A percentile compares a stretch with the other conserved stretches of the same genome.
Evolutionary conservation across 2,888 invertebrate species (phyloP).

Genomic region (Cataglyphis rosenhaueri): DNA sequence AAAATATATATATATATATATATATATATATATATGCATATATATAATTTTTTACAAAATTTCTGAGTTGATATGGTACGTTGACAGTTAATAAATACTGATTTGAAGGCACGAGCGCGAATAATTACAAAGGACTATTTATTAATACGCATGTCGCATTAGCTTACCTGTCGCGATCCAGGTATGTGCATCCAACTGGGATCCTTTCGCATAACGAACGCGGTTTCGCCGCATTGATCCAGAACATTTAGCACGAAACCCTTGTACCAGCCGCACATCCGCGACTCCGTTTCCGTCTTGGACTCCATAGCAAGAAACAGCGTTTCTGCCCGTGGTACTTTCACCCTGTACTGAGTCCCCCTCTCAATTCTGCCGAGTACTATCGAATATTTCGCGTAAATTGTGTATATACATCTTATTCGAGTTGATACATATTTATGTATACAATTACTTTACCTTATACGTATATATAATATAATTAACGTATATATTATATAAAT

Average conservation of each 20-base stretch:
- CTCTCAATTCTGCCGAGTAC: conserved; percentile 89
- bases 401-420: background rate
- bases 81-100: background rate
- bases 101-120: background rate
- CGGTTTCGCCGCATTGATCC: conserved; percentile 94
- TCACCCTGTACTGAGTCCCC: conserved; percentile 91
- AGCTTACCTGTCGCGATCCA: conserved; percentile 36
- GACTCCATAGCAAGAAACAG: conserved; percentile 91
- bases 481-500: background rate
- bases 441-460: background rate
- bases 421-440: background rate
- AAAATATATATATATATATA: background rate
- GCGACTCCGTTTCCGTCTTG: conserved; percentile 87
- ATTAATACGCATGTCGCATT: background rate
- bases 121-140: background rate
- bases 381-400: conserved; percentile 78
- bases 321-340: conserved; percentile 91
- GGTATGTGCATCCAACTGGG: conserved; percentile 76
- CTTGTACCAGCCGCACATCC: conserved; percentile 90
- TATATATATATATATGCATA: background rate
- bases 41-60: background rate
- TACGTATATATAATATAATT: background rate
- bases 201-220: conserved; percentile 88
- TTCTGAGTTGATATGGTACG: background rate
- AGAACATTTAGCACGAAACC: conserved; percentile 91